Evolutionary conservation across 1,140 invertebrate genomes (phyloP).

Genomic region (Telenomus remus): DNA sequence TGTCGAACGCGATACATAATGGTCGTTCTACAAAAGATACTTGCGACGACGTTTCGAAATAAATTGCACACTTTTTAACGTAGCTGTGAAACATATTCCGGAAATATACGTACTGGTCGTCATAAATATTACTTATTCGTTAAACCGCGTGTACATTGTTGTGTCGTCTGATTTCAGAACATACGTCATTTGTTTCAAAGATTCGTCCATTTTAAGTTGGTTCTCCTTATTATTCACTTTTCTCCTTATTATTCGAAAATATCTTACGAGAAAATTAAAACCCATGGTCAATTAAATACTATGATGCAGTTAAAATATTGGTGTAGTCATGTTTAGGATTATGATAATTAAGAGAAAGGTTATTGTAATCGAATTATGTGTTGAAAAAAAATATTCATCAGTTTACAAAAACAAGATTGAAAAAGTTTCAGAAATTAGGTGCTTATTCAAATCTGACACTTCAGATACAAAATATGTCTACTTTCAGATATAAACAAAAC

Average conservation of each 20-base stretch:
- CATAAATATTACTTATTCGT: slow-evolving; percentile 36
- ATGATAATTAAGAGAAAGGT: no score
- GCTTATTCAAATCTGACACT: no score
- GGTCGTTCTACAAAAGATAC: slow-evolving; percentile 62
- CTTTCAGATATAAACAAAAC: no score
- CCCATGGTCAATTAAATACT: background rate
- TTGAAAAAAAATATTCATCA: no score
- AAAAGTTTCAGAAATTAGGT: no score
- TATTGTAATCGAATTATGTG: no score
- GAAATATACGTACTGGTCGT: slow-evolving; percentile 32
- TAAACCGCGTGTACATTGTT: slow-evolving; percentile 24
- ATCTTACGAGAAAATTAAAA: no score
- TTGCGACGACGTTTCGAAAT: slow-evolving; percentile 44
- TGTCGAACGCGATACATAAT: slow-evolving; percentile 65
- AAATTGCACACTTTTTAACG: slow-evolving; percentile 45
- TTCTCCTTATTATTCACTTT: no score
- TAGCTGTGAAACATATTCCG: slow-evolving; percentile 46
- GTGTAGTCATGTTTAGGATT: background rate
- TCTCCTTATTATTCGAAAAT: no score
- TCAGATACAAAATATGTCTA: no score
- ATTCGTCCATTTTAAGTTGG: slow-evolving; percentile 21
- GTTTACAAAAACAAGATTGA: no score
- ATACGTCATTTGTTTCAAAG: slow-evolving; percentile 22
- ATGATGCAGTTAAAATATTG: background rate
- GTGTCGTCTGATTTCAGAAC: slow-evolving; percentile 11